phyloP scores from a whole-genome alignment of 2,888 invertebrate species.

The Stomorhina lunata region DNA sequence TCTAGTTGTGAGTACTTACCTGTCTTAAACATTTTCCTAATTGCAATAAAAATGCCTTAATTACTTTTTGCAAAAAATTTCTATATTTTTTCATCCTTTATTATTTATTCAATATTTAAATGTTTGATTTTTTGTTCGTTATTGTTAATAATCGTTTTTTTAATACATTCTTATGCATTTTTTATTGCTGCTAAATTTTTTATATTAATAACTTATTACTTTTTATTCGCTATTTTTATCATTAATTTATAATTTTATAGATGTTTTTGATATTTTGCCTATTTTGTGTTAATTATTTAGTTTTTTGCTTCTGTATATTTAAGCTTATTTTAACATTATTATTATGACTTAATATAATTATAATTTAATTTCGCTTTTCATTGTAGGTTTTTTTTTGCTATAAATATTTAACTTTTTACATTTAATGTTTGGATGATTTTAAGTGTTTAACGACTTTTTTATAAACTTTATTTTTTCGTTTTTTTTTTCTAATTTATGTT shows the following conservation, averaged over 20 bases:
- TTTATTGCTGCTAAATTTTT: background rate
- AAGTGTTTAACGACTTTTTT: no score
- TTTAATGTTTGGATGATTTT: background rate
- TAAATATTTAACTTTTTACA: slow-evolving; percentile 1
- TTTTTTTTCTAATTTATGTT: no score
- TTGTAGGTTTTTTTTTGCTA: no score
- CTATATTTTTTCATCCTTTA: slow-evolving; percentile 11
- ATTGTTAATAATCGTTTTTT: slow-evolving; percentile 18
- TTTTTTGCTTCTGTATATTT: background rate
- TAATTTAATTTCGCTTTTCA: no score
- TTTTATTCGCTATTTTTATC: no score
- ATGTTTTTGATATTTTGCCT: background rate
- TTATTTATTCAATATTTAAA: slow-evolving; percentile 39
- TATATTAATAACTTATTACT: slow-evolving; percentile 4
- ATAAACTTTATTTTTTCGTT: no score
- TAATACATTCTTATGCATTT: no score
- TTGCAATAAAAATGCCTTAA: slow-evolving; percentile 7
- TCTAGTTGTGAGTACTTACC: background rate
- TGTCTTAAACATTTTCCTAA: background rate
- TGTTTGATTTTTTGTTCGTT: background rate
- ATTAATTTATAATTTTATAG: slow-evolving; percentile 23
- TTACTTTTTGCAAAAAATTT: slow-evolving; percentile 44
- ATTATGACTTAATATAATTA: background rate
- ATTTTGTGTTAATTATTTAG: background rate
- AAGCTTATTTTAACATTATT: slow-evolving; percentile 21